phyloP scores from a whole-genome alignment of 2,797 vertebrate species.

The Siniperca scherzeri region DNA sequence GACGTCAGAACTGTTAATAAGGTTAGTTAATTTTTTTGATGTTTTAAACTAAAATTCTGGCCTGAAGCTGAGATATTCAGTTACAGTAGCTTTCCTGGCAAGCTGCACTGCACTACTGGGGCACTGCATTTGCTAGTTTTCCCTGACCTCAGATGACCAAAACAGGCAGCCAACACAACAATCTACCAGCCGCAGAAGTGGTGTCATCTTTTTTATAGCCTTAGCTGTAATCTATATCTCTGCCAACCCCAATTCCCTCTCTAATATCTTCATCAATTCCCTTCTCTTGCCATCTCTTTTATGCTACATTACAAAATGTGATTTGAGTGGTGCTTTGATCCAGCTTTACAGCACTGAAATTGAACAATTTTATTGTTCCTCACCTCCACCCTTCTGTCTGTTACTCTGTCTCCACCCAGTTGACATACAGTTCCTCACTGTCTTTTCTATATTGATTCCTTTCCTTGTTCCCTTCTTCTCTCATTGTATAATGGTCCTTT shows the following conservation, averaged over 20 bases:
- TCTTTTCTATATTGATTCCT: conserved; percentile 22
- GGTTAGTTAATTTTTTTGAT: too few species aligned
- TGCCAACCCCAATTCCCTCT: not conserved
- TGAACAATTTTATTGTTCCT: conserved; percentile 10
- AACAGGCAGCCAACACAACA: conserved; percentile 19
- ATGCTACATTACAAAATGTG: not conserved
- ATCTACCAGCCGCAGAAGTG: not conserved
- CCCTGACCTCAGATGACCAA: conserved; percentile 14
- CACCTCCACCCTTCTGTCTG: not conserved
- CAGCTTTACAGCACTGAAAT: not conserved
- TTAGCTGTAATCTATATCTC: not conserved
- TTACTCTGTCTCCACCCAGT: not conserved
- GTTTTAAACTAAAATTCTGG: too few species aligned
- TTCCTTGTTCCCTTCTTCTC: conserved; percentile 1
- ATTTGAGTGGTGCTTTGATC: conserved; percentile 9
- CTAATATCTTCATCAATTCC: conserved; percentile 12
- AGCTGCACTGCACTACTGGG: not conserved
- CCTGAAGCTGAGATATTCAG: not conserved
- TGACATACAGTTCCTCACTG: not conserved
- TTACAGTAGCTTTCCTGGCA: conserved; percentile 5
- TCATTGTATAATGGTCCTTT: not conserved
- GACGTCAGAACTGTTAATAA: too few species aligned
- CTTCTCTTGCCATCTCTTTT: not conserved
- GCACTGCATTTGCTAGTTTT: conserved; percentile 4
- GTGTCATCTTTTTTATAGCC: conserved; percentile 3